Conservation (phyloP, 1,140 invertebrate species). For the Gerris buenoi region DNA sequence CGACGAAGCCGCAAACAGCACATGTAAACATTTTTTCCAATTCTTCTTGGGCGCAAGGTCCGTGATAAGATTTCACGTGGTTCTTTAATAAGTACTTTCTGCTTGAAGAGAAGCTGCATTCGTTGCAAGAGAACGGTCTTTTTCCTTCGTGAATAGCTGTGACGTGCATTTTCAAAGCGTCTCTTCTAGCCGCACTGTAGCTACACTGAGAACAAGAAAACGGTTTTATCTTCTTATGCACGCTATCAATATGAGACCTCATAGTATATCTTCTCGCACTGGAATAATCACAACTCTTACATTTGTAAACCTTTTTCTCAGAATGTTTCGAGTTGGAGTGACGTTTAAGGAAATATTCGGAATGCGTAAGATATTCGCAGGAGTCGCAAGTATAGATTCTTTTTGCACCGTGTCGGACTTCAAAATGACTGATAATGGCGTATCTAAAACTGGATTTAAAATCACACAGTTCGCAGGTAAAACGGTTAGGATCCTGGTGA, state of each 20-base stretch:
- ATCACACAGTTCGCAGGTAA: neutral
- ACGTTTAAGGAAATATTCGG: neutral
- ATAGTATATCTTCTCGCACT: neutral
- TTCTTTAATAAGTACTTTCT: neutral
- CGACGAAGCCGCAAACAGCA: neutral
- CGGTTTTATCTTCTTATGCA: neutral
- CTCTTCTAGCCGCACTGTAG: neutral
- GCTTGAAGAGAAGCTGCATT: neutral
- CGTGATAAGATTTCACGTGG: neutral
- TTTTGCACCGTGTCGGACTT: neutral
- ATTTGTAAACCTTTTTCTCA: neutral
- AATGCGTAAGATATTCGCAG: neutral
- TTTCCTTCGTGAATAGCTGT: neutral
- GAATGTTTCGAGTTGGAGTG: neutral
- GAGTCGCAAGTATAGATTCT: neutral
- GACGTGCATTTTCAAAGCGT: neutral
- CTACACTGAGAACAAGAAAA: neutral
- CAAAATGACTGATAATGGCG: neutral
- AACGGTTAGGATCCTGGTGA: neutral
- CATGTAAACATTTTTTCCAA: neutral
- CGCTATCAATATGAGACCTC: neutral
- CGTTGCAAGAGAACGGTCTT: neutral
- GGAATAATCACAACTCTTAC: neutral
- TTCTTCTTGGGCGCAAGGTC: neutral
- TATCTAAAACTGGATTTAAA: neutral